Conservation (phyloP, 2,888 invertebrate species). For the Eristalis pertinax region DNA sequence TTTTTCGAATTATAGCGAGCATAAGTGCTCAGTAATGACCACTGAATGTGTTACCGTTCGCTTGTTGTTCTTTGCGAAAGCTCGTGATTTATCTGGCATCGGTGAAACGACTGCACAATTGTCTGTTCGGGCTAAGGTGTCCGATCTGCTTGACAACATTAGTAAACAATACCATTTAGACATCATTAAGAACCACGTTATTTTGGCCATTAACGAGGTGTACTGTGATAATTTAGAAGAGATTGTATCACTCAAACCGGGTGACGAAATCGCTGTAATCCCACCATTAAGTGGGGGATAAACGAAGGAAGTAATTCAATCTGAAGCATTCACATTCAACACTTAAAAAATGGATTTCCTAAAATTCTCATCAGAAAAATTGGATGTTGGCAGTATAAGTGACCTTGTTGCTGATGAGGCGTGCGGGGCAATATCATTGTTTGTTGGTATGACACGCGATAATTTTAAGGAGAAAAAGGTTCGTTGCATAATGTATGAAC, state of each 20-base stretch:
- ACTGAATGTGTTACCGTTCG: constrained; percentile 83
- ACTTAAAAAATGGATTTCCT: constrained; percentile 85
- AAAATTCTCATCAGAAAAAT: constrained; percentile 85
- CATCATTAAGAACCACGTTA: constrained; percentile 86
- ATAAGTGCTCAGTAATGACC: constrained; percentile 50
- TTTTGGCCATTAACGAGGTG: constrained; percentile 92
- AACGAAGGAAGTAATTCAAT: constrained; percentile 58
- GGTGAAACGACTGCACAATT: constrained; percentile 83
- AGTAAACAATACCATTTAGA: constrained; percentile 85
- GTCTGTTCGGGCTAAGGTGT: constrained; percentile 83
- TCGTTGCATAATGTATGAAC: constrained; percentile 64
- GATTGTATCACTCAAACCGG: constrained; percentile 84
- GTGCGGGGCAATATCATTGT: constrained; percentile 94
- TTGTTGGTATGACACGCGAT: constrained; percentile 94
- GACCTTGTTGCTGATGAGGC: constrained; percentile 86
- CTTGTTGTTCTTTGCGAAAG: constrained; percentile 94
- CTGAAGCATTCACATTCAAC: not conserved
- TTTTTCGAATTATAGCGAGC: not conserved
- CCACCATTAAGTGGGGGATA: constrained; percentile 97
- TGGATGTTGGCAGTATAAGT: constrained; percentile 87
- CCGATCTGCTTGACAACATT: constrained; percentile 85
- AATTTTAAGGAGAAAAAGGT: constrained; percentile 91
- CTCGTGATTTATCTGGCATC: constrained; percentile 90
- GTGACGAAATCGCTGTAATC: constrained; percentile 94
- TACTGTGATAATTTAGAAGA: constrained; percentile 85